phyloP scores from a whole-genome alignment of 2,797 vertebrate genomes.

The Mus caroli region DNA sequence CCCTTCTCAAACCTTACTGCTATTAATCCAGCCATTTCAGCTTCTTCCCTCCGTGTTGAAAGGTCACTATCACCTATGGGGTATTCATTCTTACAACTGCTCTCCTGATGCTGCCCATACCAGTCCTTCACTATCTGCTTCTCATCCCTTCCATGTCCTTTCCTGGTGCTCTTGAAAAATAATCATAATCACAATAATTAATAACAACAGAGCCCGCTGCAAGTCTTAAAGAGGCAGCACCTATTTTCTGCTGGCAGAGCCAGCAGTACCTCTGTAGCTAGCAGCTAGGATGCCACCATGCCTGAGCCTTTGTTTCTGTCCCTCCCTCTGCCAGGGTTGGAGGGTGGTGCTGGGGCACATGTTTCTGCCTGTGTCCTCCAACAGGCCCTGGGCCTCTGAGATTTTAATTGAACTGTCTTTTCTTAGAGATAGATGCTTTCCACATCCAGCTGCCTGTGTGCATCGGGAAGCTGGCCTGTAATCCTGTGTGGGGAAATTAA shows the following conservation, averaged over 20 bases:
- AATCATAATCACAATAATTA: slow-evolving; percentile 84
- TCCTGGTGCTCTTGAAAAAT: slow-evolving; percentile 80
- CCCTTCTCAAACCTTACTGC: neutral
- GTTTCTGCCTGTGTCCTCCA: neutral
- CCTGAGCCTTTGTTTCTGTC: slow-evolving; percentile 63
- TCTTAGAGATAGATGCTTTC: slow-evolving; percentile 75
- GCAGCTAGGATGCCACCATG: slow-evolving; percentile 71
- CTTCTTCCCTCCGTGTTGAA: neutral
- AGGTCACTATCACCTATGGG: slow-evolving; percentile 4
- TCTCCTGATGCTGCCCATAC: neutral
- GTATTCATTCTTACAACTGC: neutral
- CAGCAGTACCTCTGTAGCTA: slow-evolving; percentile 2
- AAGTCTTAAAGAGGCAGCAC: slow-evolving; percentile 71
- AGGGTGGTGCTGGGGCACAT: slow-evolving; percentile 66
- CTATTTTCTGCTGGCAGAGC: slow-evolving; percentile 62
- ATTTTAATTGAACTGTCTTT: slow-evolving; percentile 82
- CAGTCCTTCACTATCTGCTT: neutral
- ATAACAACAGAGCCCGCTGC: slow-evolving; percentile 80
- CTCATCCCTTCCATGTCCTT: slow-evolving; percentile 54
- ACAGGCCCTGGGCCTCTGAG: slow-evolving; percentile 20
- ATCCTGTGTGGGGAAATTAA: neutral
- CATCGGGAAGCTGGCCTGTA: slow-evolving; percentile 64
- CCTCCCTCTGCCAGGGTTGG: slow-evolving; percentile 33
- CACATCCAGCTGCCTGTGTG: slow-evolving; percentile 36
- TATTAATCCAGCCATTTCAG: neutral